phyloP scores from a whole-genome alignment of 2,888 invertebrate genomes.

The Pterobdella sp. region DNA sequence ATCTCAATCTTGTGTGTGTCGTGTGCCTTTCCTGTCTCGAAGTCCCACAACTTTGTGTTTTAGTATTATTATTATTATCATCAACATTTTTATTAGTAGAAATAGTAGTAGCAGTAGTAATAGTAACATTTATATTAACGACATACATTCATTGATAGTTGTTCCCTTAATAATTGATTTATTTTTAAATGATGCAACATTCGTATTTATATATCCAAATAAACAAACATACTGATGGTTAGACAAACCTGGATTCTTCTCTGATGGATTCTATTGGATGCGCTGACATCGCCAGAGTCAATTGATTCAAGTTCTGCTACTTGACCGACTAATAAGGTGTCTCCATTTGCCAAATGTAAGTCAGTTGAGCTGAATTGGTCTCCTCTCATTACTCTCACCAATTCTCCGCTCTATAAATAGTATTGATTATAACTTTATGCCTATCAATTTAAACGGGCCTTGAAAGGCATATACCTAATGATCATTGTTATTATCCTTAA shows the following conservation, averaged over 20 bases:
- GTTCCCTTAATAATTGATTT: too few species aligned
- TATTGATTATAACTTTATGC: too few species aligned
- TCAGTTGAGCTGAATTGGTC: constrained; percentile 49
- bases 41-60: constrained; percentile 48
- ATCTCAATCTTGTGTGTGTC: constrained; percentile 47
- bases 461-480: neutral
- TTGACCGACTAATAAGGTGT: constrained; percentile 48
- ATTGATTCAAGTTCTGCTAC: constrained; percentile 47
- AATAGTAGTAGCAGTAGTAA: too few species aligned
- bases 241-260: constrained; percentile 46
- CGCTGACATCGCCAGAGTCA: constrained; percentile 42
- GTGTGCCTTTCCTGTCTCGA: constrained; percentile 47
- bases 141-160: too few species aligned
- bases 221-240: neutral
- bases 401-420: constrained; percentile 46
- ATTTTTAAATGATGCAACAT: neutral
- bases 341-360: constrained; percentile 48
- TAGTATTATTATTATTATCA: too few species aligned
- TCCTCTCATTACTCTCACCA: constrained; percentile 49
- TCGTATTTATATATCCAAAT: neutral
- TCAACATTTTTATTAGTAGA: too few species aligned
- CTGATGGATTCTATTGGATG: constrained; percentile 46
- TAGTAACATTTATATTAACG: too few species aligned
- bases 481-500: neutral
- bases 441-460: neutral